Evolutionary conservation across 2,888 invertebrate species (phyloP).

Genomic region (Nysson spinosus): DNA sequence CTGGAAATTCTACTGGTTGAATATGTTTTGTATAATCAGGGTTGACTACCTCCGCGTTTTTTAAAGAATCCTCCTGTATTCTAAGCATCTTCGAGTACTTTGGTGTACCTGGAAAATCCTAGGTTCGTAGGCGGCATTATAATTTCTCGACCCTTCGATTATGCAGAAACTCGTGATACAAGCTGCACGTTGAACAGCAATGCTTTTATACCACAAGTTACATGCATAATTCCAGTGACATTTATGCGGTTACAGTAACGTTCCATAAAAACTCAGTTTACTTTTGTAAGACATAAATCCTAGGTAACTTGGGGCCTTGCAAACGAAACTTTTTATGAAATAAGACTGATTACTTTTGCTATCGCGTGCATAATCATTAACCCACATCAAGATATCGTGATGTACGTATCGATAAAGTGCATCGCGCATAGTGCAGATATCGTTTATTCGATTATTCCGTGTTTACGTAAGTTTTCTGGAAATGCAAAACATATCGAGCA

Average conservation of each 20-base stretch:
- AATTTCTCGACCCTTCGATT: constrained; percentile 47
- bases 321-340: too few species aligned
- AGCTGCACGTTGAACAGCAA: background rate
- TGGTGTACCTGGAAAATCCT: constrained; percentile 3
- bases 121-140: constrained; percentile 10
- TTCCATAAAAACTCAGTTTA: too few species aligned
- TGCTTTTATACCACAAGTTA: constrained; percentile 8
- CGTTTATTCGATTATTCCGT: constrained; percentile 42
- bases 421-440: constrained; percentile 22
- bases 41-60: background rate
- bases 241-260: background rate
- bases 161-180: constrained; percentile 26
- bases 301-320: too few species aligned
- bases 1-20: too few species aligned
- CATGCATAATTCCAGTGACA: constrained; percentile 31
- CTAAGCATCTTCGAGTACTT: background rate
- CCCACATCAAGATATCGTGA: constrained; percentile 42
- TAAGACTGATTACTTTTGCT: constrained; percentile 33
- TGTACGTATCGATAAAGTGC: constrained; percentile 48
- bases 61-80: background rate
- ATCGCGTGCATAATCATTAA: constrained; percentile 47
- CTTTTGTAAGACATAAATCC: too few species aligned
- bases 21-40: background rate
- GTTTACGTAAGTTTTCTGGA: constrained; percentile 37
- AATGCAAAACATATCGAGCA: constrained; percentile 29